These are phyloP conservation scores for Nomada fabriciana DNA, from an alignment of 2,888 invertebrate genomes.

Conservation along the genomic window DNA sequence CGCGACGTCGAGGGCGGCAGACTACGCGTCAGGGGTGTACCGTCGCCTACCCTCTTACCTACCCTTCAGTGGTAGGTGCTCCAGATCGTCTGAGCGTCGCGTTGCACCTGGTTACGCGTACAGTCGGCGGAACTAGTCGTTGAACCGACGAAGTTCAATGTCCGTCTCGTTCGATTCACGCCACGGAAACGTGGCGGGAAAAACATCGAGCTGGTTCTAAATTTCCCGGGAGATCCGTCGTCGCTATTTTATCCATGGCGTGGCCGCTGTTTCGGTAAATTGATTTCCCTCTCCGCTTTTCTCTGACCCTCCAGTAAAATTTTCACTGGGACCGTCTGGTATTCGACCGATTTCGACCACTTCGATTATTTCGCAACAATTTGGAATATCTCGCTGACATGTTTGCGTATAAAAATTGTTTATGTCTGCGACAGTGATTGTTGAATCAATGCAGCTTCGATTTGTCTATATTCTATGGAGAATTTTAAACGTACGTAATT, in stretches of 20 bases:
- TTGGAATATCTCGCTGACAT: neutral
- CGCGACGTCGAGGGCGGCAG: constrained; percentile 43
- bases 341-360: neutral
- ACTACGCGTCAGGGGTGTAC: constrained; percentile 50
- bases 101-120: constrained; percentile 49
- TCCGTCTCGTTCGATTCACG: constrained; percentile 48
- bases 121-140: constrained; percentile 50
- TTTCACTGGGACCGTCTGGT: constrained; percentile 1
- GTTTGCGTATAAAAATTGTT: neutral
- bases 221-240: constrained; percentile 50
- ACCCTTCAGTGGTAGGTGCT: constrained; percentile 55
- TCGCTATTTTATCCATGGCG: constrained; percentile 21
- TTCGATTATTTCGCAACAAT: neutral
- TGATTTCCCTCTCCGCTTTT: constrained; percentile 29
- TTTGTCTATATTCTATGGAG: no score
- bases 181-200: neutral
- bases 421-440: neutral
- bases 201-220: neutral
- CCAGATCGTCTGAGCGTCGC: constrained; percentile 63
- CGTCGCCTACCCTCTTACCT: constrained; percentile 46
- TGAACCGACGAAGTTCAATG: constrained; percentile 56
- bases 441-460: neutral
- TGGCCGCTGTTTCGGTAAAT: constrained; percentile 31
- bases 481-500: no score
- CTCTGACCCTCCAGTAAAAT: constrained; percentile 9